Percentiles rank a stretch among this genome's conserved stretches.
Evolutionary conservation across 2,113 vertebrate species (phyloP).

Genomic region (Rhinopithecus roxellana): DNA sequence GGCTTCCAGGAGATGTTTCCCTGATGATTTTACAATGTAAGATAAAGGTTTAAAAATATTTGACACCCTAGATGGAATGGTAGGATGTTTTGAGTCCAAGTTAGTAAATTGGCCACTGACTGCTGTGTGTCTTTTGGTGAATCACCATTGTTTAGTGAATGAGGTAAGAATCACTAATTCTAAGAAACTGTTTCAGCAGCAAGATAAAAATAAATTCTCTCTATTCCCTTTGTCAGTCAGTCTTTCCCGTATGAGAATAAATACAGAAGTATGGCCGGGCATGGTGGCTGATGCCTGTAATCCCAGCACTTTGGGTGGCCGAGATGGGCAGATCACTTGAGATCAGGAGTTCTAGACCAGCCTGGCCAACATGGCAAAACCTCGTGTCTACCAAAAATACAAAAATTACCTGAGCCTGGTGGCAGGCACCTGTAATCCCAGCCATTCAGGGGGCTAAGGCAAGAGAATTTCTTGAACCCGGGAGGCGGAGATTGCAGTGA

Average conservation of each 20-base stretch:
- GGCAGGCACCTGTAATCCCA: too few species aligned
- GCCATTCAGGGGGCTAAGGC: too few species aligned
- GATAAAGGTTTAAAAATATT: constrained; percentile 30
- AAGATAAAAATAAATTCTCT: not conserved
- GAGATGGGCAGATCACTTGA: too few species aligned
- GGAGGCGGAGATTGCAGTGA: too few species aligned
- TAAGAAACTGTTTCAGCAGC: not conserved
- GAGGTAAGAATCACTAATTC: not conserved
- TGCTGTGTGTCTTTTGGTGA: not conserved
- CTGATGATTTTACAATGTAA: constrained; percentile 40
- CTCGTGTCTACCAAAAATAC: too few species aligned
- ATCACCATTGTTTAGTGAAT: not conserved
- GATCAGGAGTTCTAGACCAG: too few species aligned
- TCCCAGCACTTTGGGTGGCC: too few species aligned
- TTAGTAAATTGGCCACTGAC: not conserved
- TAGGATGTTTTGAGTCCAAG: not conserved
- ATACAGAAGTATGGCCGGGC: not conserved
- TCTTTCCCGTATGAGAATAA: not conserved
- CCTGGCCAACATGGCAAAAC: too few species aligned
- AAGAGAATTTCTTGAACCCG: too few species aligned
- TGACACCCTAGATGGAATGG: not conserved
- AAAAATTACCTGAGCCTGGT: too few species aligned
- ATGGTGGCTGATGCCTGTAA: too few species aligned
- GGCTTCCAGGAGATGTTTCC: constrained; percentile 34
- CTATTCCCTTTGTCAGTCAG: not conserved